phyloP scores from a whole-genome alignment of 2,888 invertebrate species.

The Lydus trimaculatus region DNA sequence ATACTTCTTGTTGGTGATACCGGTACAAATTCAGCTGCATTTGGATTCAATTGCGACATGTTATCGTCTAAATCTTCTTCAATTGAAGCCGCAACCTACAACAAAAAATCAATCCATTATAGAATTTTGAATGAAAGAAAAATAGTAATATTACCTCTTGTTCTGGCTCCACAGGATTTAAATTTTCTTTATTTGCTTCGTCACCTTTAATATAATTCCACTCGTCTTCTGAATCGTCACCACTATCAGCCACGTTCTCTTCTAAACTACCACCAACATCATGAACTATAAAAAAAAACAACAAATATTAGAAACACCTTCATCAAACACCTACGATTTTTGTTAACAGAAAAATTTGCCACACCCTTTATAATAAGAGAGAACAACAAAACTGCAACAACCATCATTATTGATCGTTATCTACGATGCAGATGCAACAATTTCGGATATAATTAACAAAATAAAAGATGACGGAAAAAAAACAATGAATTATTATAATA shows the following conservation, averaged over 20 bases:
- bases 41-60: slow-evolving; percentile 81
- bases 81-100: slow-evolving; percentile 51
- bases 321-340: background rate
- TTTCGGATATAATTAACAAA: background rate
- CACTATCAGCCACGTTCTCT: slow-evolving; percentile 79
- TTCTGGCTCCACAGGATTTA: slow-evolving; percentile 61
- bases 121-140: background rate
- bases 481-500: background rate
- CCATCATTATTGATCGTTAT: background rate
- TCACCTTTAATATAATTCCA: slow-evolving; percentile 84
- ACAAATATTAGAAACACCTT: slow-evolving; percentile 6
- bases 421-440: background rate
- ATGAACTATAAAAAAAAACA: slow-evolving; percentile 54
- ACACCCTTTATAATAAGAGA: no score
- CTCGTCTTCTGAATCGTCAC: slow-evolving; percentile 86
- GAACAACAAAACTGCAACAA: background rate
- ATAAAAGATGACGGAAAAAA: background rate
- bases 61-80: slow-evolving; percentile 68
- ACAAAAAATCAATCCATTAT: slow-evolving; percentile 18
- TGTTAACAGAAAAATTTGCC: background rate
- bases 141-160: slow-evolving; percentile 44
- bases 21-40: slow-evolving; percentile 86
- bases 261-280: slow-evolving; percentile 63
- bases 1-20: slow-evolving; percentile 66
- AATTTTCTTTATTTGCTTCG: slow-evolving; percentile 68